These are phyloP conservation scores for Oligia latruncula DNA, from an alignment of 2,888 invertebrate genomes.

Conservation along the genomic window DNA sequence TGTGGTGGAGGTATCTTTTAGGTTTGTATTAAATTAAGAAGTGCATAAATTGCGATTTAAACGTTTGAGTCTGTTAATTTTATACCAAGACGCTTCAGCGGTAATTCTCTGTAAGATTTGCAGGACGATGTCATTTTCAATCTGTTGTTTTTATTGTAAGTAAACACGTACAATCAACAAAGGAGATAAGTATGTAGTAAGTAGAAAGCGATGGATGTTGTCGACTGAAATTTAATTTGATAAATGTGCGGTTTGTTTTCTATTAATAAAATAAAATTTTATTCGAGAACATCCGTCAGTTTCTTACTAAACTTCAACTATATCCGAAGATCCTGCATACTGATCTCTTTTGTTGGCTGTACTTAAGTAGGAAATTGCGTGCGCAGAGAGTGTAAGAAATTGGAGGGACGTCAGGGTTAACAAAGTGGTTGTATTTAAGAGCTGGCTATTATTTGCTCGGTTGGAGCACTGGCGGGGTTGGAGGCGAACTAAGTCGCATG, in stretches of 20 bases:
- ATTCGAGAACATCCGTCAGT: no score
- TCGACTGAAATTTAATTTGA: no score
- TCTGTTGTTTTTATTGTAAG: constrained; percentile 30
- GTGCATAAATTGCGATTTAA: constrained; percentile 51
- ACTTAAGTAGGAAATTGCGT: constrained; percentile 62
- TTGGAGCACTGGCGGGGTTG: constrained; percentile 61
- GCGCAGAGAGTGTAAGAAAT: constrained; percentile 68
- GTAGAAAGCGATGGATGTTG: no score
- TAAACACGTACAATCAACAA: constrained; percentile 28
- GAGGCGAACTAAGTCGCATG: constrained; percentile 64
- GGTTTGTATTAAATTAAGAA: constrained; percentile 70
- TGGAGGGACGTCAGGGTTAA: constrained; percentile 66
- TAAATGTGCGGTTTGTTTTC: no score
- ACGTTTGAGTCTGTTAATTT: constrained; percentile 42
- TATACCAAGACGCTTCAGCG: constrained; percentile 16
- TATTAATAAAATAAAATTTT: no score
- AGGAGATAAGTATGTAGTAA: no score
- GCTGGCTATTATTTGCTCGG: constrained; percentile 69
- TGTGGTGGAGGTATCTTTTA: constrained; percentile 69
- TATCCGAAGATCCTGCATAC: no score
- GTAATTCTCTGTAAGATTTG: constrained; percentile 8
- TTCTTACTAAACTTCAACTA: no score
- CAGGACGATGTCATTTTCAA: constrained; percentile 9
- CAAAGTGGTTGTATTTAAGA: constrained; percentile 71
- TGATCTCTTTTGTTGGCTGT: no score